phyloP scores from a whole-genome alignment of 2,888 invertebrate genomes.

The Mycalesis mineus region DNA sequence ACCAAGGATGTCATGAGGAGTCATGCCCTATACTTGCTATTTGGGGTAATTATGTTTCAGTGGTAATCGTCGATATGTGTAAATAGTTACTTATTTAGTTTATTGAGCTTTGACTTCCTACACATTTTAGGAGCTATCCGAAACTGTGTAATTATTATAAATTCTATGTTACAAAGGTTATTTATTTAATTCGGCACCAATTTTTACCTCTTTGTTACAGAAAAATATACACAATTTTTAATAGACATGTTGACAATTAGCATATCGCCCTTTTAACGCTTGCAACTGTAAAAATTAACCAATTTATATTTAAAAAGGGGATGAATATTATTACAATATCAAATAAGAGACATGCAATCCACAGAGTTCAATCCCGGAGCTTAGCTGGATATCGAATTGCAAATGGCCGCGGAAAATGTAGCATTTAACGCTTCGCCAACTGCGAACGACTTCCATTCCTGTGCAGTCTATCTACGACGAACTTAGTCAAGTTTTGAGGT shows the following conservation, averaged over 20 bases:
- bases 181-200: too few relatives aligned
- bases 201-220: too few relatives aligned
- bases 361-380: slow-evolving; percentile 64
- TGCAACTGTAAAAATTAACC: slow-evolving; percentile 37
- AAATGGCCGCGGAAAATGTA: slow-evolving; percentile 72
- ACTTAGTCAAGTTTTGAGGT: slow-evolving; percentile 23
- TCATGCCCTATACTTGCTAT: too few relatives aligned
- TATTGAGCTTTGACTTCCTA: too few relatives aligned
- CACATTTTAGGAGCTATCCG: too few relatives aligned
- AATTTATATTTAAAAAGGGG: slow-evolving; percentile 52
- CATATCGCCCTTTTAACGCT: slow-evolving; percentile 8
- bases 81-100: too few relatives aligned
- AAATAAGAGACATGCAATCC: slow-evolving; percentile 56
- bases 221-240: too few relatives aligned
- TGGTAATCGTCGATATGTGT: too few relatives aligned
- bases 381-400: slow-evolving; percentile 73
- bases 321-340: slow-evolving; percentile 64
- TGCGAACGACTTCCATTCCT: slow-evolving; percentile 57
- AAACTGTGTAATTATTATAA: too few relatives aligned
- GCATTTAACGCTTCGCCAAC: slow-evolving; percentile 72
- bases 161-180: too few relatives aligned
- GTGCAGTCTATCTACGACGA: slow-evolving; percentile 43
- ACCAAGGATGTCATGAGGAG: too few relatives aligned
- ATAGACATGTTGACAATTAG: slow-evolving; percentile 1
- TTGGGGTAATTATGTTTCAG: too few relatives aligned